Percentiles rank a stretch among this genome's conserved stretches.
phyloP scores from a whole-genome alignment of 2,888 invertebrate genomes.

The Tiphia femorata region DNA sequence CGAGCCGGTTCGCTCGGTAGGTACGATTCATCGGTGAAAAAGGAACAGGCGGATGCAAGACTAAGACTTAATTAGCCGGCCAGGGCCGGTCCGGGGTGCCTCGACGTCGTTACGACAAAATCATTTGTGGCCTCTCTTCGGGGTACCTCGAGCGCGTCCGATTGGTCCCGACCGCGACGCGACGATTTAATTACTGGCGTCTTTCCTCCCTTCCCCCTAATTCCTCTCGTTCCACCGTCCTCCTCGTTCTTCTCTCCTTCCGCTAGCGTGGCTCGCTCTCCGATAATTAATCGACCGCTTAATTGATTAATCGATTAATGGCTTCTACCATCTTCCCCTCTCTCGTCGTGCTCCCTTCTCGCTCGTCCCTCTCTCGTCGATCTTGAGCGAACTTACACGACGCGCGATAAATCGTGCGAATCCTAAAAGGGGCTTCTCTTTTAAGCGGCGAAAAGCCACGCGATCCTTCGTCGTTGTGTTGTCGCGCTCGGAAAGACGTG shows the following conservation, averaged over 20 bases:
- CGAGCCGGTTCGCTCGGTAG: slow-evolving; percentile 38
- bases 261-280: slow-evolving; percentile 29
- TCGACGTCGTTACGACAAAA: slow-evolving; percentile 52
- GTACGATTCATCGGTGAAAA: slow-evolving; percentile 39
- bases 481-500: too few relatives aligned
- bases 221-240: neutral
- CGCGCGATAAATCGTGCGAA: neutral
- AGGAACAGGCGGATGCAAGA: slow-evolving; percentile 37
- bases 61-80: slow-evolving; percentile 52
- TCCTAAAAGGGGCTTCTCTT: too few relatives aligned
- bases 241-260: slow-evolving; percentile 14
- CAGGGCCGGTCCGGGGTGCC: slow-evolving; percentile 38
- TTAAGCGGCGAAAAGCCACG: neutral
- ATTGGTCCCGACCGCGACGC: slow-evolving; percentile 53
- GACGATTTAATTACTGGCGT: slow-evolving; percentile 55
- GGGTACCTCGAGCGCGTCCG: slow-evolving; percentile 44
- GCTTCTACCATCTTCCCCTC: slow-evolving; percentile 11
- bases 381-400: too few relatives aligned
- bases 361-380: neutral
- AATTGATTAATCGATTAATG: slow-evolving; percentile 58
- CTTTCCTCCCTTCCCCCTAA: slow-evolving; percentile 11
- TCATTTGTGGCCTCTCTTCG: slow-evolving; percentile 47
- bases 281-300: slow-evolving; percentile 56
- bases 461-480: too few relatives aligned
- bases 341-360: neutral